Base-by-base conservation (phyloP, 2,113 vertebrate species). In the Nesospiza acunhae region DNA sequence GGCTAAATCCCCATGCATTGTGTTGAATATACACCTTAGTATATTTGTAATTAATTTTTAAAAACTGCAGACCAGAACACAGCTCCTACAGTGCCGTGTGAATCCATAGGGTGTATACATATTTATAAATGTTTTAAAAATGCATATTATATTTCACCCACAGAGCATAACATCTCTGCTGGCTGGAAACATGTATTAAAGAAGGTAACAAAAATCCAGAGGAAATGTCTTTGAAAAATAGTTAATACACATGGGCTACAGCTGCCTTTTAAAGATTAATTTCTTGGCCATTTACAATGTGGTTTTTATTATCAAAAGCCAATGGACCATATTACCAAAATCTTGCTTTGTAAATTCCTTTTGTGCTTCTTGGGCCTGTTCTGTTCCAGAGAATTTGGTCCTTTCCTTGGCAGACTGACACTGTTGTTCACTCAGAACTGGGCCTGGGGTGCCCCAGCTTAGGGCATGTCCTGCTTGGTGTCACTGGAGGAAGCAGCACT, bases 221-320 rank as follows among this genome's bases (percentile, higher is more conserved):
- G 89, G 90, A 96, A 96, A 91, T 79, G 73, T 95, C 90, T 96
- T 96, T 95, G 92, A 92, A 92, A 95, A 89, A 73, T 50, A 84
- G 90, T 95, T 96, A 93, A 95, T 96, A 89, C 96, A 96, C 95
- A 93, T 95, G 96, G 92, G 66, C 73, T 96, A 95, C 95, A 95
- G 96, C 95, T 96, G 95, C 90, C 88, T 97, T 93, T 95, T 89
- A 95, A 93, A 96, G 93, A 96, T 95, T 96, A 95, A 94, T 97
- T 96, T 96, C 90, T 96, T 94, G 95, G 62, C 95, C 80, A 87
- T 90, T 94, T 93, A 66, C 92, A 95, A 92, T 94, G 94, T 96
- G 94, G 17, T 73, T 97, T 96, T 96, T 94, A 95, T 96, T 97
- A 97, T 93, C 84, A 90, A 95, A 94, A 96, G 80, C 76, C 93